Evolutionary conservation across 2,113 vertebrate genomes (phyloP), one percentile per base, ranked within the genome.

Genomic region (Callorhinus ursinus): DNA sequence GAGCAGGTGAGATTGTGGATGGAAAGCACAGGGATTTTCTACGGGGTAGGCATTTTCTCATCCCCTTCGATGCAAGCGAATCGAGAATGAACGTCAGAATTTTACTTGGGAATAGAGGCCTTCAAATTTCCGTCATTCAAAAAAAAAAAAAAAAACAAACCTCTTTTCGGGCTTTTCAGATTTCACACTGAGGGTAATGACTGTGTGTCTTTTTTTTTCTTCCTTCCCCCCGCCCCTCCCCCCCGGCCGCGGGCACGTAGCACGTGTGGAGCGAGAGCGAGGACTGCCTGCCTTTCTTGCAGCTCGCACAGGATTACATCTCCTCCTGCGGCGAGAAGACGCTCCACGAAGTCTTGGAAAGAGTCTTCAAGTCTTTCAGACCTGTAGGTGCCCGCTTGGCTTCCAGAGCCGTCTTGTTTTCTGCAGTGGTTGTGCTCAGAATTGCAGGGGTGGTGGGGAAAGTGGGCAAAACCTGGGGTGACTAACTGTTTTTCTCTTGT

Each of bases 181-280:
- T 24, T 14, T 55, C 69, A 31, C 69, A 11, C 61, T 3, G 31
- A 28, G 59, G 71, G 10, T 96, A 69, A 79, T 86, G 92, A 96
- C 95, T 24, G n/a, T 93, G 69, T 93, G 63, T 96, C 77, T 98
- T 21, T 97, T 84, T 94, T 96, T 95, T 98, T n/a, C n/a, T 93
- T 96, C 65, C 88, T 57, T 15, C 65, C 97, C 82, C 14, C 67
- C 59, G 15, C 67, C 67, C 18, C 67, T 96, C 80, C 16, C 61
- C 97, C 82, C 22, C 71, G 55, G 82, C 71, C 85, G 24, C 96
- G 98, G 98, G 90, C 96, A 65, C 97, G 24, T 95, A 99, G 99
- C 99, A 99, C 0, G 99, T 99, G 97, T 99, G 99, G 99, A 99
- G 99, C 12, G 99, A 99, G 98, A 99, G 99, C 13, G 99, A 99